A percentile compares a stretch with the other conserved stretches of the same genome.
Evolutionary conservation across 2,797 vertebrate genomes (phyloP).

Genomic region (Acanthopagrus latus): DNA sequence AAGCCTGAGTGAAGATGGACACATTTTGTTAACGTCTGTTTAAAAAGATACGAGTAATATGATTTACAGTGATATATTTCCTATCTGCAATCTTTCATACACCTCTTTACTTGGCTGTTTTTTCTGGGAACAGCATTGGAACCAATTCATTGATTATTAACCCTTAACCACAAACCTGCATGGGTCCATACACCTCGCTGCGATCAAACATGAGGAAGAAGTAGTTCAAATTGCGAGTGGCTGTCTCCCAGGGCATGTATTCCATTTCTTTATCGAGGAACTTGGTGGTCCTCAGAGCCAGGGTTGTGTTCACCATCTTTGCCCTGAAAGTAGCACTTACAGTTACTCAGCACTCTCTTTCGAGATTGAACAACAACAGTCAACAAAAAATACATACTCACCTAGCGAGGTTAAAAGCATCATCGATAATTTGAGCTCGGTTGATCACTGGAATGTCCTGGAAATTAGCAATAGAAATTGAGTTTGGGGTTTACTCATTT

Average conservation of each 20-base stretch:
- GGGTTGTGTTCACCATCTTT: constrained; percentile 70
- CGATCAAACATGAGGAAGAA: constrained; percentile 92
- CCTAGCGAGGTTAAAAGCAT: constrained; percentile 94
- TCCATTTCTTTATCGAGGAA: constrained; percentile 84
- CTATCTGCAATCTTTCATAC: background rate
- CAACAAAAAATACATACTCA: constrained; percentile 65
- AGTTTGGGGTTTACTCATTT: background rate
- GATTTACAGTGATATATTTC: background rate
- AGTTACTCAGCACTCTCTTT: background rate
- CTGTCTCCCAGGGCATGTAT: constrained; percentile 92
- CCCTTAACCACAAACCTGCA: constrained; percentile 85
- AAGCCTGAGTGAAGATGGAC: constrained; percentile 78
- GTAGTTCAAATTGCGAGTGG: constrained; percentile 84
- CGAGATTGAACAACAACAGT: background rate
- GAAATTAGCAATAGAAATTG: background rate
- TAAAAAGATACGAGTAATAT: background rate
- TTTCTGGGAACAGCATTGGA: background rate
- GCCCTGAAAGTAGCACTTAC: constrained; percentile 81
- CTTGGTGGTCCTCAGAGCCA: constrained; percentile 89
- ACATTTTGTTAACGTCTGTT: background rate
- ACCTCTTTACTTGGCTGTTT: background rate
- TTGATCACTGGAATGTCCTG: constrained; percentile 91
- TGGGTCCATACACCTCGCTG: constrained; percentile 88
- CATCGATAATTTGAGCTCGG: constrained; percentile 91
- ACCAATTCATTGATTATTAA: background rate